Base-by-base conservation (phyloP, 2,797 vertebrate genomes). In the Hafferia zeledoni region DNA sequence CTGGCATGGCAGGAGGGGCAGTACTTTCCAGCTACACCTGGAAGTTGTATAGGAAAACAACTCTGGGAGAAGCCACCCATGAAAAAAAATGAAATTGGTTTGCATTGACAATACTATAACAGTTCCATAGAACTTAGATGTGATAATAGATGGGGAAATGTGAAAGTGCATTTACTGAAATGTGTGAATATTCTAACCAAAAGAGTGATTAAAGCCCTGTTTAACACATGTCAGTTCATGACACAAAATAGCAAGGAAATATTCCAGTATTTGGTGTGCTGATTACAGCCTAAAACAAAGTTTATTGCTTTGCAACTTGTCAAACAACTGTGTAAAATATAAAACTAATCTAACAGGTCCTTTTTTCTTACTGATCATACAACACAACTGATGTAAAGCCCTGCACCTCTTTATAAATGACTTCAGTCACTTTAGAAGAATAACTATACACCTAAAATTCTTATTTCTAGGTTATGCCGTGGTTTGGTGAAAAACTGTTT, bases 1-100 rank as follows among this genome's bases (percentile, higher is more conserved):
- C 57, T 55, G 39, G 30, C 1, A 0, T 41, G 35, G n/a, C 4
- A 0, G 23, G 43, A 74, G 43, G 31, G 35, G 64, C 0, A 0
- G 3, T 27, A 25, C 20, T 72, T 22, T 69, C 30, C 37, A 77
- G 35, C 22, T 77, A 13, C 22, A 27, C 49, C 47, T 49, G 30
- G 27, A 46, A 35, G 17, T 55, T 79, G 4, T 22, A 4, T 3
- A 37, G 46, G 59, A 56, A 67, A 94, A 87, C 13, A n/a, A 5
- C 22, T 14, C 41, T 22, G 49, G 39, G 18, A 80, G 41, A 87
- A 89, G 44, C 84, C 68, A 87, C 64, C 37, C 90, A 5, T 63
- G 78, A 81, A 82, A 82, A 63, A 3, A 76, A 75, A 63, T 35
- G 2, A 59, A 79, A 67, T 70, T 76, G 7, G 17, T 64, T 74